Base-by-base conservation (phyloP, 2,797 vertebrate genomes). In the Emydoidea blandingii region DNA sequence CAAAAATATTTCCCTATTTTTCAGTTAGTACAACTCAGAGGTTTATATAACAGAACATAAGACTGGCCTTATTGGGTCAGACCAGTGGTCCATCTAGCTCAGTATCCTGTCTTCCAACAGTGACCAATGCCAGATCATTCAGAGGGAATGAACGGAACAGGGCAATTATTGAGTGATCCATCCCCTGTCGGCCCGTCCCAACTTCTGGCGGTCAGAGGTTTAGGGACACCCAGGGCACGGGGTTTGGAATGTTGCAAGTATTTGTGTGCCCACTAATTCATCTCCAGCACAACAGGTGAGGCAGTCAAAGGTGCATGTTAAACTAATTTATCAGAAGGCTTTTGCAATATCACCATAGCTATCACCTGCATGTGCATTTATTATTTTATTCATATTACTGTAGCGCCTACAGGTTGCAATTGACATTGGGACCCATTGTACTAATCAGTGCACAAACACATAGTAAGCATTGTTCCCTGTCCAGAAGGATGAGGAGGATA, bases 311-410 rank as follows among this genome's bases (percentile, higher is more conserved):
- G 31, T 29, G 37, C 23, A 62, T 65, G 76, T 85, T 88, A 81
- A 47, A 81, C 49, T 85, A 89, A 89, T 92, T 92, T 89, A 85
- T 62, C 37, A 25, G 27, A 85, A 59, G 53, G 37, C 25, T 52
- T 52, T 31, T 92, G 37, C 31, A 85, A 19, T 81, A 81, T 68
- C 19, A 68, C 12, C 57, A 74, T 85, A 62, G 62, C 62, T 88
- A 81, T 14, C 59, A 25, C 19, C 11, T 72, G 37, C 68, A 41
- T 72, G 68, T 41, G 19, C 10, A 41, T 72, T 25, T 25, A 37
- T 68, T 68, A 68, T 68, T 68, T 37, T 68, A 68, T 68, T 68
- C 9, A 11, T 21, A 68, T 68, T 68, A 37, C 65, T 68, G 18
- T 37, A 21, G 18, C 3, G 4, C 9, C 19, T 68, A 41, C 21